Evolutionary conservation across 2,113 vertebrate species (phyloP).

Genomic region (Lagopus muta): DNA sequence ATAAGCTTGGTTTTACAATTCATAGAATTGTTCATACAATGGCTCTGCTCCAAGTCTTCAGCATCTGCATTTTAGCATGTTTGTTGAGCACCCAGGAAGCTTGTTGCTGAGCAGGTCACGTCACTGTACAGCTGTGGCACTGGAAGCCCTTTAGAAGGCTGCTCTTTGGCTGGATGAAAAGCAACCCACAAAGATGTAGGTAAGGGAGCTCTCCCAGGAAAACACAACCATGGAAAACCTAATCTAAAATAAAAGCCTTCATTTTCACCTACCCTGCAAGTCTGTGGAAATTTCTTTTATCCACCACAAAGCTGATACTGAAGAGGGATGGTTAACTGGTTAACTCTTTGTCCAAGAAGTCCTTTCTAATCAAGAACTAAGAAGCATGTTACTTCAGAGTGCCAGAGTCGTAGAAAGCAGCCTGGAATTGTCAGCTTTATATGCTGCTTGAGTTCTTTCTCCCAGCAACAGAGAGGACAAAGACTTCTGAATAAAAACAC

Average conservation of each 20-base stretch:
- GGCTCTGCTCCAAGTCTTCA: not conserved
- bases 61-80: not conserved
- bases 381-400: not conserved
- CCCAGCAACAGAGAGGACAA: not conserved
- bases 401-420: not conserved
- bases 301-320: not conserved
- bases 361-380: not conserved
- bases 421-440: not conserved
- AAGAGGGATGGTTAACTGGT: not conserved
- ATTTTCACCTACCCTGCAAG: not conserved
- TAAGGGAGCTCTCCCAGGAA: not conserved
- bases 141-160: not conserved
- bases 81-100: not conserved
- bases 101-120: not conserved
- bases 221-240: not conserved
- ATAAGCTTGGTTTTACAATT: not conserved
- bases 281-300: not conserved
- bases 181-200: not conserved
- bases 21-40: not conserved
- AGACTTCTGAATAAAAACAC: not conserved
- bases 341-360: not conserved
- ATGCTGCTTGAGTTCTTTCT: not conserved
- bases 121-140: not conserved
- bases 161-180: not conserved
- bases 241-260: not conserved